Percentiles rank a stretch among this genome's conserved stretches.
Evolutionary conservation across 2,113 vertebrate genomes (phyloP).

Genomic region (Pithys albifrons): DNA sequence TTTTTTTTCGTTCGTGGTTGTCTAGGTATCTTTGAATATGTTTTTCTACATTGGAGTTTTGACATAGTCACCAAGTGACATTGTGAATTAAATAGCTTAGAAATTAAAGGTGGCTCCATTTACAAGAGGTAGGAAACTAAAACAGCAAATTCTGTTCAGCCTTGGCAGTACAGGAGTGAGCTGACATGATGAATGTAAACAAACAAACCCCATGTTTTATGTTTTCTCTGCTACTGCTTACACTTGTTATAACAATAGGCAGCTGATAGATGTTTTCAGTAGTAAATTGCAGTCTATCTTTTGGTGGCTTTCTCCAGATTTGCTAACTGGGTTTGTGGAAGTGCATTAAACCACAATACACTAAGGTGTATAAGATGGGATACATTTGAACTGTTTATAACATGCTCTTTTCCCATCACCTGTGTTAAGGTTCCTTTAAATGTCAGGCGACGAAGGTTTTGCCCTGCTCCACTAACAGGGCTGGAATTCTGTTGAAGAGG

Average conservation of each 20-base stretch:
- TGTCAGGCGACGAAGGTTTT: not conserved
- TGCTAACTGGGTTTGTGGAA: not conserved
- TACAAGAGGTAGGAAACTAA: not conserved
- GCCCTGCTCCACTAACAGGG: fast-evolving
- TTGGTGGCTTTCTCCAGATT: not conserved
- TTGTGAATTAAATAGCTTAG: not conserved
- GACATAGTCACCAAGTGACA: not conserved
- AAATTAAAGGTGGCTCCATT: not conserved
- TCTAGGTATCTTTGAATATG: not conserved
- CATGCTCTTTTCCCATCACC: not conserved
- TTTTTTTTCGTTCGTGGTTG: not conserved
- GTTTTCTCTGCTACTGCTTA: not conserved
- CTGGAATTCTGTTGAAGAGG: not conserved
- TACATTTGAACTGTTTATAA: not conserved
- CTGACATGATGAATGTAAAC: not conserved
- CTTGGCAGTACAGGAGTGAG: not conserved
- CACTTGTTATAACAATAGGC: not conserved
- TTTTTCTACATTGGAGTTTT: not conserved
- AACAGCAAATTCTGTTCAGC: not conserved
- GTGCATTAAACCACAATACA: not conserved
- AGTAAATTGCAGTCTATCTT: not conserved
- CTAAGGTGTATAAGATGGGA: not conserved
- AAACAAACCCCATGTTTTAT: not conserved
- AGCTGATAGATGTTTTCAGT: not conserved
- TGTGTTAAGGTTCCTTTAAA: not conserved